A percentile compares a stretch with the other conserved stretches of the same genome.
Conservation (phyloP, 2,888 invertebrate species). For the Philhelius pedissequus region DNA sequence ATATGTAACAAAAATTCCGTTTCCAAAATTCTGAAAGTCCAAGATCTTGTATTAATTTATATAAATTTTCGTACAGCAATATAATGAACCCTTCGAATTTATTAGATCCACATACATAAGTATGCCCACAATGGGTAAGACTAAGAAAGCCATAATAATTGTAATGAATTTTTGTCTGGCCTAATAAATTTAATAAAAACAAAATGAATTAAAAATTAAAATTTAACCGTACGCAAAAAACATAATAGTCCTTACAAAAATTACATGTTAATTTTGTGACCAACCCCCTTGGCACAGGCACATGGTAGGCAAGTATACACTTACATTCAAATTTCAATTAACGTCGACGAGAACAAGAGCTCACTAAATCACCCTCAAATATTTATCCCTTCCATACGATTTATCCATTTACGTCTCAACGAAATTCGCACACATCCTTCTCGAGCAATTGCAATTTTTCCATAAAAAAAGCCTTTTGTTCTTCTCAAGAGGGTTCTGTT, state of each 20-base stretch:
- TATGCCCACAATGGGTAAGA: too few species aligned
- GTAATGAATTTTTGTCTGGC: too few species aligned
- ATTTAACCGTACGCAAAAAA: background rate
- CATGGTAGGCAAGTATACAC: background rate
- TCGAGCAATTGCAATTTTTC: background rate
- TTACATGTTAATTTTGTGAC: background rate
- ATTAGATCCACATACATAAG: too few species aligned
- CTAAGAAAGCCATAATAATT: too few species aligned
- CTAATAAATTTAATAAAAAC: background rate
- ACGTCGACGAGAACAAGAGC: background rate
- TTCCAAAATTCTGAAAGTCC: too few species aligned
- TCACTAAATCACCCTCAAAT: background rate
- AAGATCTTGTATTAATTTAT: too few species aligned
- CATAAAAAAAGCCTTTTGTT: constrained; percentile 7
- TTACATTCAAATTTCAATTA: background rate
- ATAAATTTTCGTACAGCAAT: too few species aligned
- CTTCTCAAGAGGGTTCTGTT: constrained; percentile 20
- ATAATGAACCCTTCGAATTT: too few species aligned
- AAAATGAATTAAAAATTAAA: background rate
- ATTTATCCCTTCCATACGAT: background rate
- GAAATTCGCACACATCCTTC: background rate
- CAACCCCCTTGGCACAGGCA: background rate
- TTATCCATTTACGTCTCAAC: background rate
- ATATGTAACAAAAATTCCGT: too few species aligned
- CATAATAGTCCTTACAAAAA: background rate